A percentile compares a stretch with the other conserved stretches of the same genome.
phyloP scores from a whole-genome alignment of 2,888 invertebrate genomes.

The Limnephilus rhombicus region DNA sequence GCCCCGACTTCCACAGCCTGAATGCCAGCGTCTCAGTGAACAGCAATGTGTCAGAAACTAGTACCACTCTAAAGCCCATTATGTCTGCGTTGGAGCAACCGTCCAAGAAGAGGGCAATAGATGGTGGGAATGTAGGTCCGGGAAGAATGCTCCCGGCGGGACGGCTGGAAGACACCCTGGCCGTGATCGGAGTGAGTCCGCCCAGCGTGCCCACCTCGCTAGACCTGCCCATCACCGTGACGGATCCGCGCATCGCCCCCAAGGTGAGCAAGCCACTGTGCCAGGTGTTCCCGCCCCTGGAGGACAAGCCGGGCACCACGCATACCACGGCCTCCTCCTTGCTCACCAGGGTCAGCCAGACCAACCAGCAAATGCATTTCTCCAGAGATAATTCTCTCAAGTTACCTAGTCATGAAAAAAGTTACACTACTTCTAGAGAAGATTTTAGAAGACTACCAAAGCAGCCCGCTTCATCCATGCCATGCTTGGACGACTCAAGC shows the following conservation, averaged over 20 bases:
- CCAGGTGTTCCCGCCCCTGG: constrained; percentile 63
- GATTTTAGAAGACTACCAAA: constrained; percentile 68
- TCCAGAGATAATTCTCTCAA: neutral
- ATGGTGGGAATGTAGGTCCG: constrained; percentile 67
- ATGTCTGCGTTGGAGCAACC: constrained; percentile 90
- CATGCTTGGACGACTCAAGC: constrained; percentile 69
- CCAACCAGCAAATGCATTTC: constrained; percentile 8
- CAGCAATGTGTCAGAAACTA: constrained; percentile 86
- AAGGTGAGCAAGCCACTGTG: constrained; percentile 73
- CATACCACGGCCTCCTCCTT: constrained; percentile 26
- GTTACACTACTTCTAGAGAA: neutral
- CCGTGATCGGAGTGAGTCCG: constrained; percentile 79
- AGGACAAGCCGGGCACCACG: constrained; percentile 63
- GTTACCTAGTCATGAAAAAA: neutral
- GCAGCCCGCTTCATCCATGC: constrained; percentile 66
- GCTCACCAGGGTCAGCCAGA: constrained; percentile 20
- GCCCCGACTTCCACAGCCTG: constrained; percentile 80
- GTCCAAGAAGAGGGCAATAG: constrained; percentile 73
- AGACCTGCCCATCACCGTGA: constrained; percentile 86
- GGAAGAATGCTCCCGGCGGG: constrained; percentile 66
- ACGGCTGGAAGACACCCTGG: constrained; percentile 78
- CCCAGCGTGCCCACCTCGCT: constrained; percentile 82
- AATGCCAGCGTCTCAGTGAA: constrained; percentile 78
- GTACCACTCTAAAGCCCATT: constrained; percentile 86
- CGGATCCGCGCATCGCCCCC: constrained; percentile 85